phyloP scores from a whole-genome alignment of 2,797 vertebrate genomes.

The Gambelia wislizenii region DNA sequence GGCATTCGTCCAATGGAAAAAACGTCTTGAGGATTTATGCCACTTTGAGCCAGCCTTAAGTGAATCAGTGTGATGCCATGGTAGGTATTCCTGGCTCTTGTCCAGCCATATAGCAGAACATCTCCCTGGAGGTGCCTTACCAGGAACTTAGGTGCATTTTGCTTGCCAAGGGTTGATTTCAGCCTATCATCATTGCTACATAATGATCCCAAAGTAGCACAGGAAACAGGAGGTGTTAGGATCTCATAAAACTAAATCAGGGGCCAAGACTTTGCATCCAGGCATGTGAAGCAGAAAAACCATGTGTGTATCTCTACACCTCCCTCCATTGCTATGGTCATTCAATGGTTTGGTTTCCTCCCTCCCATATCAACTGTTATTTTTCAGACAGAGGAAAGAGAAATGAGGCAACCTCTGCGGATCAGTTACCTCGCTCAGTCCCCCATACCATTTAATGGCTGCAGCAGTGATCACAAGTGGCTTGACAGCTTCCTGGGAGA shows the following conservation, averaged over 20 bases:
- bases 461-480: no score
- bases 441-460: no score
- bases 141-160: background rate
- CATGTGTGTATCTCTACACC: no score
- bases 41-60: background rate
- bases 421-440: no score
- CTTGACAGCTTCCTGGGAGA: no score
- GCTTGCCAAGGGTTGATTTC: background rate
- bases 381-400: no score
- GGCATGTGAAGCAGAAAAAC: no score
- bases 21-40: background rate
- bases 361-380: no score
- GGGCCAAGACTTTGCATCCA: no score
- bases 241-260: background rate
- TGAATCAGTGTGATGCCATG: background rate
- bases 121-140: background rate
- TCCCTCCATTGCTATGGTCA: no score
- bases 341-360: no score
- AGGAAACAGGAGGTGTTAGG: background rate
- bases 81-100: background rate
- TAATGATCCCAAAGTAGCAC: constrained; percentile 38
- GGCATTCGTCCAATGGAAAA: background rate
- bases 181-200: background rate
- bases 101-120: background rate
- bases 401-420: no score